phyloP scores from a whole-genome alignment of 2,113 vertebrate genomes.

The Atherinomorus stipes region DNA sequence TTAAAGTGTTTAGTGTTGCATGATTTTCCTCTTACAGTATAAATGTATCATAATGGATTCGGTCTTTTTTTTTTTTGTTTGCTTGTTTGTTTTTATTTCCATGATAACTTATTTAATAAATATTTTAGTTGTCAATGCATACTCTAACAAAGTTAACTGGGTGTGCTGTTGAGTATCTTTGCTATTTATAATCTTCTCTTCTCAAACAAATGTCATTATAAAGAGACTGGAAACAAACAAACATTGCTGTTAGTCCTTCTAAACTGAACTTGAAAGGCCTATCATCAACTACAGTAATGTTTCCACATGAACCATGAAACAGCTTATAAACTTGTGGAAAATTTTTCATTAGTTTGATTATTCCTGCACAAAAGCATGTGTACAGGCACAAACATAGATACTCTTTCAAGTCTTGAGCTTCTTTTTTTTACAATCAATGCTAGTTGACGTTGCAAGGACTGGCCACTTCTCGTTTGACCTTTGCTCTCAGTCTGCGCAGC shows the following conservation, averaged over 20 bases:
- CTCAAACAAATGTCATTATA: constrained; percentile 11
- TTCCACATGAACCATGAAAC: neutral
- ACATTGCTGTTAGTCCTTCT: constrained; percentile 11
- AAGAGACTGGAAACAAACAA: constrained; percentile 2
- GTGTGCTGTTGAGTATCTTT: constrained; percentile 28
- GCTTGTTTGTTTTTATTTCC: neutral
- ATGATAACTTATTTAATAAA: neutral
- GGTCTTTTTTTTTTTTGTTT: neutral
- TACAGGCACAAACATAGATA: neutral
- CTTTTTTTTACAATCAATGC: neutral
- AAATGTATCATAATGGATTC: neutral
- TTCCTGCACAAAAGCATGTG: neutral
- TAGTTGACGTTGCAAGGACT: constrained; percentile 89
- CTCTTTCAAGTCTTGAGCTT: constrained; percentile 6
- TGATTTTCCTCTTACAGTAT: constrained; percentile 12
- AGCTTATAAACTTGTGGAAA: neutral
- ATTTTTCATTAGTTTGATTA: neutral
- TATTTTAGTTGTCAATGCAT: constrained; percentile 16
- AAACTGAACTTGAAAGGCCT: constrained; percentile 2
- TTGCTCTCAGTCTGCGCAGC: constrained; percentile 86
- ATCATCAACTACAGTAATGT: neutral
- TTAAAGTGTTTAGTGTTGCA: constrained; percentile 36
- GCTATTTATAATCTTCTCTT: neutral
- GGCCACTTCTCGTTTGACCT: constrained; percentile 83
- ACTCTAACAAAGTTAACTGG: neutral